Conservation (phyloP, 2,113 vertebrate genomes). For the Synodontis membranacea region DNA sequence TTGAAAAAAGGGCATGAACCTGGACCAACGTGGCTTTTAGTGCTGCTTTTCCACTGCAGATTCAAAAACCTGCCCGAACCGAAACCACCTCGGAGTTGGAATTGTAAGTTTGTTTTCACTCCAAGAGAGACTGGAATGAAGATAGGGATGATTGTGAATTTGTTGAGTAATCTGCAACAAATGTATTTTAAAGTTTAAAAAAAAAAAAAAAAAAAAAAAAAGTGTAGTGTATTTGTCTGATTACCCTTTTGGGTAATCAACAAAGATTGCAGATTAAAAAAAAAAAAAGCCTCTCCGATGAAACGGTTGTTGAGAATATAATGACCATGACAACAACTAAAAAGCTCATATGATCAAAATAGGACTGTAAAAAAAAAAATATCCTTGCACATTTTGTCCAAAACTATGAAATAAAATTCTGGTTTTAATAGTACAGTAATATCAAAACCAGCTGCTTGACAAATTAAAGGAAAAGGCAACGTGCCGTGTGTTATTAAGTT, state of each 20-base stretch:
- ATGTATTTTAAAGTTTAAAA: background rate
- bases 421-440: background rate
- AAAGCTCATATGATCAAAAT: background rate
- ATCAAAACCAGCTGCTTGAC: background rate
- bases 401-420: background rate
- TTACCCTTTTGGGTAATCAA: background rate
- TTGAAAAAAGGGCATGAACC: background rate
- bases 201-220: background rate
- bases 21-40: background rate
- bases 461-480: background rate
- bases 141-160: background rate
- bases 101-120: background rate
- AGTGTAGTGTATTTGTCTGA: background rate
- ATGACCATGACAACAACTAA: background rate
- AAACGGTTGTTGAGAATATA: background rate
- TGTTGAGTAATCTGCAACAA: background rate
- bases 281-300: background rate
- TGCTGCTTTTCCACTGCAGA: background rate
- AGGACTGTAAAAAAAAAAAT: background rate
- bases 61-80: background rate
- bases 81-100: background rate
- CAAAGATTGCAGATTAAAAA: background rate
- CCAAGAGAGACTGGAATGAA: background rate
- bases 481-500: background rate
- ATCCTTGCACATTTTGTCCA: background rate